Evolutionary conservation across 2,797 vertebrate species (phyloP).

Genomic region (Argentina silus): DNA sequence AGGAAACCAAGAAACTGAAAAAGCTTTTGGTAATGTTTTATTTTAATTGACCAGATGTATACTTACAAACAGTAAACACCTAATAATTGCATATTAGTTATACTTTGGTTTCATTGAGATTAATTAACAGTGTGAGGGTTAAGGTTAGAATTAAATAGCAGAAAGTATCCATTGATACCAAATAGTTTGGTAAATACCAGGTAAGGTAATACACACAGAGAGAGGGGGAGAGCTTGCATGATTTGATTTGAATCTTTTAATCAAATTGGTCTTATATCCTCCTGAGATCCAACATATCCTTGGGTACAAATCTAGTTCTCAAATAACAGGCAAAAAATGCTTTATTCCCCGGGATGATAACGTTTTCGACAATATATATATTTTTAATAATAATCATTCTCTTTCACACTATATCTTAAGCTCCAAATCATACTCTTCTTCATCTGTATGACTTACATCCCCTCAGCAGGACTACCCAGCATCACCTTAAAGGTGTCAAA

Average conservation of each 20-base stretch:
- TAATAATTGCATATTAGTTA: too few relatives aligned
- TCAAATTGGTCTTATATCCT: neutral
- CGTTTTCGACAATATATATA: too few relatives aligned
- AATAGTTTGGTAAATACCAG: neutral
- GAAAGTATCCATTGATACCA: neutral
- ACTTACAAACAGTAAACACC: too few relatives aligned
- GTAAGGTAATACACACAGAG: too few relatives aligned
- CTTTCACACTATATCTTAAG: too few relatives aligned
- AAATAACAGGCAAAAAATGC: too few relatives aligned
- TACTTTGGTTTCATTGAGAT: neutral
- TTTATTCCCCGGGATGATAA: too few relatives aligned
- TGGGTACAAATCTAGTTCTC: too few relatives aligned
- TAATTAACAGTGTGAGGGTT: neutral
- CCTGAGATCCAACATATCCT: neutral
- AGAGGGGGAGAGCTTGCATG: neutral
- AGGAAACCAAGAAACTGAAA: neutral
- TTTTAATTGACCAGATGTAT: too few relatives aligned
- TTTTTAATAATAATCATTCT: too few relatives aligned
- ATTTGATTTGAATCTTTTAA: neutral
- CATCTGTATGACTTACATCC: neutral
- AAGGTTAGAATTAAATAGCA: neutral
- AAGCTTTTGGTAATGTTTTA: neutral
- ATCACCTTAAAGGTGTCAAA: neutral
- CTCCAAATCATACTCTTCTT: neutral
- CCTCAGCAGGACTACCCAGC: neutral